Base-by-base conservation (phyloP, 2,888 invertebrate genomes). In the Cerastis rubricosa region DNA sequence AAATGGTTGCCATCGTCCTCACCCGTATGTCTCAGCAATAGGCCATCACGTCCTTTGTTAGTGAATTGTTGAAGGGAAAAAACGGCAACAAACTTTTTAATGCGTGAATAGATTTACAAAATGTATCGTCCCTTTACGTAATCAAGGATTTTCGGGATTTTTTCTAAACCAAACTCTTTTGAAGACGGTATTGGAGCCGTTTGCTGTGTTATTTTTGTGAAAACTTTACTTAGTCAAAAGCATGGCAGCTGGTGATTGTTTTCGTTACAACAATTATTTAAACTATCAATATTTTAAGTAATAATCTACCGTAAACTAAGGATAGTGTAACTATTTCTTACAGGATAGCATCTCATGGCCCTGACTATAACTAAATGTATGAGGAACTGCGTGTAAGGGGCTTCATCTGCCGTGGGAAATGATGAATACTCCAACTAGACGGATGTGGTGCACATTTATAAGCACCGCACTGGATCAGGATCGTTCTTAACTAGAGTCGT, bases 101-200 rank as follows among this genome's bases (percentile, higher is more conserved):
- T 84, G 87, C 91, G 91, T 91, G 90, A 86, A 87, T 89, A 86
- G 90, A 88, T 90, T 91, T 84, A 89, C 88, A 87, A 90, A 88
- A 81, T 85, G 89, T 87, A 87, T 88, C 85, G 80, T 76, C 77
- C 70, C 72, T 85, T 75, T 74, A 69, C 75, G 73, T 83, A 87
- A 84, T 84, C 81, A 87, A 81, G 83, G 74, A 78, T 76, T 87
- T 76, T 73, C 54, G 63, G 71, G 79, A 74, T 74, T 85, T 83
- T 78, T 74, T 68, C 80, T 69, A 64, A 59, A 63, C 57, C 57
- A 54, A 83, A 86, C 54, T 78, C 81, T 85, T 12, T 40, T 57
- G 66, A 76, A 71, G 67, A 73, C 69, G 71, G 74, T 72, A 11
- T 51, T 43, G 29, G 29, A 68, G 51, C 22, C 14, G 40, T 75